Base-by-base conservation (phyloP, 2,888 invertebrate genomes). In the Trichogramma evanescens region DNA sequence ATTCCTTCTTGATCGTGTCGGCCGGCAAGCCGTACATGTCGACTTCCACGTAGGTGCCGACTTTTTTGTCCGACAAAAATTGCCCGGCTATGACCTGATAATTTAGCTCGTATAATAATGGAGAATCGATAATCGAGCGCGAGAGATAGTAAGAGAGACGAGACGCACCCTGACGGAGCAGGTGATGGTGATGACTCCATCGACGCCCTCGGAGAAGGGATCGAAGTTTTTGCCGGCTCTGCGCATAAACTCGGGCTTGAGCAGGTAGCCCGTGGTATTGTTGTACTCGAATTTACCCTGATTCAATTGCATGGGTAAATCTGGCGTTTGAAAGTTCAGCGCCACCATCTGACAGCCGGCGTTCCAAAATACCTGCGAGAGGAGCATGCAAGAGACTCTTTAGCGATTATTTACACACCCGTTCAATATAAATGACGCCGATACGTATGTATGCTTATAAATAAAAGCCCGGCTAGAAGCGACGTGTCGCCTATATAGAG, bases 201-300 rank as follows among this genome's bases (percentile, higher is more conserved):
- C 87, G 39, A 89, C 86, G 59, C 84, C 84, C 71, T 88, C 88
- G 9, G 87, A 85, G 73, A 87, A 88, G 1, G 88, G 88, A 74
- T 88, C 88, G 73, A 88, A 89, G 56, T 80, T 82, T 66, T 82
- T 79, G 74, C 89, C 88, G n/a, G 83, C 80, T 63, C 87, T 76
- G 59, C 87, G 76, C 86, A 89, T 86, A 74, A 88, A 89, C 68
- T 88, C 87, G 1, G 88, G 87, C 70, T 88, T 88, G 66, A 88
- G 74, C 50, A 88, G 77, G 71, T 85, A 88, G 26, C 86, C 86
- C 66, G 84, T 84, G 60, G 84, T 84, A 26, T 84, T 85, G 71
- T 88, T 89, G 76, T 86, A 88, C 73, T 88, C 88, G 77, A 89
- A 88, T 74, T 88, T 89, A 66, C 88, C 88, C 76, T 86, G 85